Base-by-base conservation (phyloP, 2,113 vertebrate genomes). In the Ameiurus melas region DNA sequence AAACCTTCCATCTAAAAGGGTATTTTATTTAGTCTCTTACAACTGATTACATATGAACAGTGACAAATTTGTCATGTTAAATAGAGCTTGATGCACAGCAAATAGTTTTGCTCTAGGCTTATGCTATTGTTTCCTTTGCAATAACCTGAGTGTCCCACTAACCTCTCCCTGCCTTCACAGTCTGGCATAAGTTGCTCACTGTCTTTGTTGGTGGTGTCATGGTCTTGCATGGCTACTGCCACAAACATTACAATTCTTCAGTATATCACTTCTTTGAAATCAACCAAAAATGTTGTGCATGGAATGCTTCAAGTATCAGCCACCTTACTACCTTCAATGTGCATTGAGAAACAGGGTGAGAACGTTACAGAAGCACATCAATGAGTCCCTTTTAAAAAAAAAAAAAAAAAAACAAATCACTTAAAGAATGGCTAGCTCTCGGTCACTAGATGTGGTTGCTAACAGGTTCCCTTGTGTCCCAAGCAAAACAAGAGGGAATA, bases 281-380 rank as follows among this genome's bases (percentile, higher is more conserved):
- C 25, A 51, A 78, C 53, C 47, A 58, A 13, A n/a, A 75, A 19
- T 27, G 22, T 19, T 70, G n/a, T 86, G 79, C 78, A 71, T 17
- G 27, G 53, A 87, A 87, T 43, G 53, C 86, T 87, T 83, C 66
- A 73, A 73, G 66, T 87, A 87, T 71, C 22, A 12, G n/a, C 4
- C 43, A 17, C 9, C 53, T 84, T 30, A 73, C 57, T 55, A 66
- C n/a, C 27, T 16, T 86, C 57, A 30, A 30, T 68, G 58, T 47
- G 43, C 43, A 16, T 36, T 70, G 27, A 58, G 6, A 30, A 27
- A 47, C 43, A 47, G 39, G 9, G 17, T 30, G 39, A 64, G 4
- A 4, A 14, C 0, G 9, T 77, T 47, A 55, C 1, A 20, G 39
- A 85, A 78, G 51, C 9, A 53, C 19, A 5, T 36, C 51, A 33